Evolutionary conservation across 2,113 vertebrate genomes (phyloP), one percentile per base, ranked within the genome.

Genomic region (Alectura lathami): DNA sequence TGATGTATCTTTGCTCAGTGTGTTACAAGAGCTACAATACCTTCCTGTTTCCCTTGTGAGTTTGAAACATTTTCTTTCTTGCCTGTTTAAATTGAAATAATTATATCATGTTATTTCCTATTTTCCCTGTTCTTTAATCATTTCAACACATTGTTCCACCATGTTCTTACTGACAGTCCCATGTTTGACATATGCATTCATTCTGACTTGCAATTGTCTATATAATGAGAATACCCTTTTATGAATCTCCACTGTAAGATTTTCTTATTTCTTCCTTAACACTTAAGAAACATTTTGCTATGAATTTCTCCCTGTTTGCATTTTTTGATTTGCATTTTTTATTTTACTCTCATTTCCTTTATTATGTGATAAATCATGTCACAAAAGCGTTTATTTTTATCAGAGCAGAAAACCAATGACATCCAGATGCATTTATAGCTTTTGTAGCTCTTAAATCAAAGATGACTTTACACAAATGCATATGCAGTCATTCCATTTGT

Each of bases 381-480:
- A 60, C 8, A 83, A 45, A 66, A 57, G 5, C 2, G 14, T 72
- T 53, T 91, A 53, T 26, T 81, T 6, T 63, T 84, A 82, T 62
- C 8, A 73, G 23, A 66, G 11, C 3, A 76, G 78, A 86, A 51
- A n/a, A 60, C 4, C 0, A 0, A 29, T 13, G 22, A 4, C 32
- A 64, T 62, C 32, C 18, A 57, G 32, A 56, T 13, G 3, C 56
- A 80, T 66, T 75, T 91, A 67, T n/a, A 38, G 15, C 1, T 90
- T 93, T 59, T 86, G 3, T 54, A n/a, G 34, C 29, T 70, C 59
- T 93, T 88, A 86, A 86, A 91, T 91, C 76, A 90, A 90, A 75
- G 13, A 10, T 59, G 54, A 4, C 7, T 80, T 77, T 80, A 62
- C 32, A 86, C 38, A 85, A 93, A 74, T 63, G 24, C 32, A 83